Evolutionary conservation across 2,113 vertebrate genomes (phyloP), one percentile per base, ranked within the genome.

Genomic region (Myiopsitta monachus): DNA sequence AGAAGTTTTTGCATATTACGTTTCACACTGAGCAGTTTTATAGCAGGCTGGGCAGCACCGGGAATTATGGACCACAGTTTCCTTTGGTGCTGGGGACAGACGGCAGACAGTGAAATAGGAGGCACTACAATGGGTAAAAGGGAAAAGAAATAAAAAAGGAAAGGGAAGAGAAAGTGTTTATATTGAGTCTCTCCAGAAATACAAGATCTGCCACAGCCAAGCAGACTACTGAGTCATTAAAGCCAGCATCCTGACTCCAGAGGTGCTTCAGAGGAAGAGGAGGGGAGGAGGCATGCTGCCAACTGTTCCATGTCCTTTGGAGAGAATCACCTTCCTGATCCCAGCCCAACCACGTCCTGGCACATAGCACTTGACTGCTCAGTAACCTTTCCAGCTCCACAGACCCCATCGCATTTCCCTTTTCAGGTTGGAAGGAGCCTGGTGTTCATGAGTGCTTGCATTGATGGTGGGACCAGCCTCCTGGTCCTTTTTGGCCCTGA

Each of bases 1-100:
- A 61, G 59, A 67, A 36, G 74, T 85, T 96, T 97, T 98, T 95
- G 83, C 93, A 81, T 97, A 95, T 97, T 94, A 96, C 38, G 63
- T 97, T 95, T 96, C 69, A 72, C 55, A 76, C 83, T 44, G 83
- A 95, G 81, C 41, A 88, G 90, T 95, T 97, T 96, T 95, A 83
- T 91, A 97, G 96, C 88, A 96, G 96, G 74, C 82, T 91, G 67
- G 76, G 66, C 67, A 77, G 94, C 76, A 30, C 51, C 10, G 6
- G 76, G 94, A 91, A 92, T 95, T 96, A 74, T 78, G 76, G 94
- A 93, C 92, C 80, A 61, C 39, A 28, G 61, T 38, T 94, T 96
- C 94, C 95, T 91, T 94, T 96, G 95, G 92, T 52, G 8, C 62
- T 52, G 44, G 66, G 80, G 72, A 63, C 77, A 86, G 75, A 80